Conservation (phyloP, 2,888 invertebrate genomes). For the Drosophila sordidapex region DNA sequence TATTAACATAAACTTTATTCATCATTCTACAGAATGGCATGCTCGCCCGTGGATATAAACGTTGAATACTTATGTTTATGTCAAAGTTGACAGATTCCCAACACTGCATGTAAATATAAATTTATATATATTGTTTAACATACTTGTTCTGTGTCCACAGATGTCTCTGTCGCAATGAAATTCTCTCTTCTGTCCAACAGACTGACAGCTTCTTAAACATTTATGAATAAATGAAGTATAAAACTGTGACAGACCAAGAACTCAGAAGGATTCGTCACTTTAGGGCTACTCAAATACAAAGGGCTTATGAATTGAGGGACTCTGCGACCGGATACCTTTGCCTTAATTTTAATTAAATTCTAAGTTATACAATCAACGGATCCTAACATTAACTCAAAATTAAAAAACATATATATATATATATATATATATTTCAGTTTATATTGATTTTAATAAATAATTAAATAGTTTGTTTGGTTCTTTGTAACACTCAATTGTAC, state of each 20-base stretch:
- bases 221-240: not conserved
- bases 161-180: not conserved
- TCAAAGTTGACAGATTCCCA: not conserved
- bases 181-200: not conserved
- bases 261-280: not conserved
- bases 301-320: too few relatives aligned
- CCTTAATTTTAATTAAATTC: not conserved
- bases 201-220: not conserved
- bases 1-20: slow-evolving; percentile 2
- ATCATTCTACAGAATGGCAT: not conserved
- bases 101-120: not conserved
- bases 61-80: slow-evolving; percentile 3
- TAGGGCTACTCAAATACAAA: not conserved
- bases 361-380: not conserved
- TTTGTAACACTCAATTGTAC: not conserved
- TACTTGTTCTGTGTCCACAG: not conserved
- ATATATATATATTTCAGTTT: not conserved
- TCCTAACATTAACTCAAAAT: not conserved
- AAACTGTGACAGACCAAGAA: not conserved
- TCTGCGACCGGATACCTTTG: not conserved
- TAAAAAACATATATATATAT: not conserved
- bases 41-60: not conserved
- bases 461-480: not conserved
- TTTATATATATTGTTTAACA: slow-evolving; percentile 1
- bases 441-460: not conserved